A percentile compares a stretch with the other conserved stretches of the same genome.
Conservation (phyloP, 2,113 vertebrate genomes). For the Macaca fascicularis region T2T-MFA8v1.1 NC_088379.1:115023501-115024000, state of each 20-base stretch:
- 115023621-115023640: neutral
- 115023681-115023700: neutral
- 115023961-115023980: constrained; percentile 92
- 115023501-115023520: neutral
- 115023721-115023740: neutral
- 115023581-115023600: neutral
- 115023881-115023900: rapidly evolving
- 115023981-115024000: constrained; percentile 91
- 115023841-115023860: neutral
- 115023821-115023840: neutral
- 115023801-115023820: neutral
- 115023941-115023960: constrained; percentile 92
- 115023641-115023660: neutral
- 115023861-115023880: neutral
- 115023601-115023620: neutral
- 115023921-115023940: constrained; percentile 90
- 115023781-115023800: neutral
- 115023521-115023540: neutral
- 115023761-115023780: neutral
- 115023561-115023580: neutral
- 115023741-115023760: neutral
- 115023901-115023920: constrained; percentile 79
- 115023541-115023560: neutral
- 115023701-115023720: neutral
- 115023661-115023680: neutral